These are phyloP conservation scores for Mesopsocus fuscifrons DNA, from an alignment of 2,888 invertebrate genomes.

Conservation along the genomic window DNA sequence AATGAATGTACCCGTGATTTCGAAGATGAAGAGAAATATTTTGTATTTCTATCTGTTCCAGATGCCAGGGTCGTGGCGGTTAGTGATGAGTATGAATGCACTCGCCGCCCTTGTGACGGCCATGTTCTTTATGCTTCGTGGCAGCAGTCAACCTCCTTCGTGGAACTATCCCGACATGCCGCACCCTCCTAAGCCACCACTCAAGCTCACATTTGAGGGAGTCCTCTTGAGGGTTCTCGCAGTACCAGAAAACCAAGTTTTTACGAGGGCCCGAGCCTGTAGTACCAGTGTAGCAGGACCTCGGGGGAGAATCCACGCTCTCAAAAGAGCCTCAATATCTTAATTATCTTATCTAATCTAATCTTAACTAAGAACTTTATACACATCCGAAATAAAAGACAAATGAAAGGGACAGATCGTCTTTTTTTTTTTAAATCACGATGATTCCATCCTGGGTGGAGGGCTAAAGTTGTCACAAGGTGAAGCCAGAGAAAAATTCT, in stretches of 20 bases:
- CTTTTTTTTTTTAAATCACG: background rate
- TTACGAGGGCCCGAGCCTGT: conserved; percentile 6
- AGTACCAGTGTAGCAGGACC: background rate
- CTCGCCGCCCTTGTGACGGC: background rate
- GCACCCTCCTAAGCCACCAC: background rate
- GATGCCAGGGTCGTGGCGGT: conserved; percentile 5
- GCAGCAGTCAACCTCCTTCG: background rate
- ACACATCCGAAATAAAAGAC: background rate
- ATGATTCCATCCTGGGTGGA: background rate
- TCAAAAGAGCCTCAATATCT: conserved; percentile 5
- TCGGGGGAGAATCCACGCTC: background rate
- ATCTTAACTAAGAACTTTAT: background rate
- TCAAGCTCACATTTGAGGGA: background rate
- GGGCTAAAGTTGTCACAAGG: background rate
- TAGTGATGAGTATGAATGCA: background rate
- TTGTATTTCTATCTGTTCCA: too few relatives aligned
- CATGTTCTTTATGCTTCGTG: conserved; percentile 6
- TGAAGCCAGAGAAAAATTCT: too few relatives aligned
- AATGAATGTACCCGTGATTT: too few relatives aligned
- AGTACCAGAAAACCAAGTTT: conserved; percentile 2
- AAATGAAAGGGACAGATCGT: background rate
- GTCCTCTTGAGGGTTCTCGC: background rate
- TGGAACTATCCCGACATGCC: background rate
- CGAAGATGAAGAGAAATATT: too few relatives aligned
- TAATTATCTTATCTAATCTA: background rate